Percentiles rank a stretch among this genome's conserved stretches.
Conservation (phyloP, 2,113 vertebrate genomes). For the Oncorhynchus mykiss region DNA sequence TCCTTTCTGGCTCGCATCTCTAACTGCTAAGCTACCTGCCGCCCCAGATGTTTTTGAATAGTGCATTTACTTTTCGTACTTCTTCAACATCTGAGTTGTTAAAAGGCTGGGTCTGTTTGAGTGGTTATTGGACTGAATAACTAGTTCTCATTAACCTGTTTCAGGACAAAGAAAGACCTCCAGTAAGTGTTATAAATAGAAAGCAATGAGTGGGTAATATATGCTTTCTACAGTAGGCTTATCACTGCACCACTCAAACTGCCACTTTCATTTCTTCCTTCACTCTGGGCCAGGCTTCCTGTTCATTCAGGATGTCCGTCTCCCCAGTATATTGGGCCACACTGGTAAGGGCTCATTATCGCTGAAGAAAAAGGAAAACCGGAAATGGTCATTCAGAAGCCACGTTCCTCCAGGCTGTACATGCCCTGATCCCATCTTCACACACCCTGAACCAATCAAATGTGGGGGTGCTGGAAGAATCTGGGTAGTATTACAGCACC, state of each 20-base stretch:
- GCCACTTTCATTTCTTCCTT: slow-evolving; percentile 62
- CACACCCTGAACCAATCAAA: not conserved
- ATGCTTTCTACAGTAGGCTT: not conserved
- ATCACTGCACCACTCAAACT: slow-evolving; percentile 5
- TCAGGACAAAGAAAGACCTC: not conserved
- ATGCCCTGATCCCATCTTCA: not conserved
- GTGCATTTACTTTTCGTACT: not conserved
- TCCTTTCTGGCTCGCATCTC: no score
- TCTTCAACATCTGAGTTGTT: not conserved
- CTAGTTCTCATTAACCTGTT: not conserved
- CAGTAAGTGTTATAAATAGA: not conserved
- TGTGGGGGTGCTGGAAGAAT: not conserved
- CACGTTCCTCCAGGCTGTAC: no score
- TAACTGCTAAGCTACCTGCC: no score
- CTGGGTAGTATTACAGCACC: not conserved
- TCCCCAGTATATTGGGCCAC: no score
- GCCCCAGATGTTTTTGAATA: not conserved
- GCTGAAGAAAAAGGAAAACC: not conserved
- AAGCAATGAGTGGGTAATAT: not conserved
- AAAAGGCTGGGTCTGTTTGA: not conserved
- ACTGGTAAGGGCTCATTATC: not conserved
- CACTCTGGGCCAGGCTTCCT: slow-evolving; percentile 27
- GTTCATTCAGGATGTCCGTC: not conserved
- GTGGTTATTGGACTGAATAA: not conserved
- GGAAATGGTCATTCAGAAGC: not conserved